phyloP scores from a whole-genome alignment of 2,797 vertebrate species.

The Rhabdomys pumilio region DNA sequence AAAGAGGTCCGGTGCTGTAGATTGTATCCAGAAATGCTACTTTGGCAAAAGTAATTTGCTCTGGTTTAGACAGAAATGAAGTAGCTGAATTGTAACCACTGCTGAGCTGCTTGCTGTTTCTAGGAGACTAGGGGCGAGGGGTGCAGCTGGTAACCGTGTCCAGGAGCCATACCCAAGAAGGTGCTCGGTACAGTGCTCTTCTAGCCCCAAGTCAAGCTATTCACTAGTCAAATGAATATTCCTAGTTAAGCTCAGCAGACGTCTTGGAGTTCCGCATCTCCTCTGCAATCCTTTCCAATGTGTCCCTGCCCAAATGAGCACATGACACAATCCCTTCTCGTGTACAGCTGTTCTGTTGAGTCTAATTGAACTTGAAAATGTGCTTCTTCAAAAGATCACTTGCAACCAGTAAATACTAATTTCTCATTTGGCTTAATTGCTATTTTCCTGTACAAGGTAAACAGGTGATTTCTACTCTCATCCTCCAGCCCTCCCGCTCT shows the following conservation, averaged over 20 bases:
- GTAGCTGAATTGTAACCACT: not conserved
- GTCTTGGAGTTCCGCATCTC: not conserved
- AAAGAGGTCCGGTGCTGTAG: constrained; percentile 63
- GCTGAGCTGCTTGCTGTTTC: constrained; percentile 46
- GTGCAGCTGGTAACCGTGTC: not conserved
- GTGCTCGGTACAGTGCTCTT: not conserved
- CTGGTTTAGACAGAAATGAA: constrained; percentile 74
- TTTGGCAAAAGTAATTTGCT: constrained; percentile 72
- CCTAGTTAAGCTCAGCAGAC: not conserved
- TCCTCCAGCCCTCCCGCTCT: not conserved
- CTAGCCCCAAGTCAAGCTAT: not conserved
- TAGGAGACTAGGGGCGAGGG: not conserved
- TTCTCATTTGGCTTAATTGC: constrained; percentile 45
- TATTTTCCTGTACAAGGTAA: not conserved
- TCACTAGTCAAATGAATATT: constrained; percentile 18
- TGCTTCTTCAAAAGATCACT: constrained; percentile 34
- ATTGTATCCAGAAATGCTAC: constrained; percentile 44
- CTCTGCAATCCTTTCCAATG: not conserved
- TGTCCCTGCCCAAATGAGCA: not conserved
- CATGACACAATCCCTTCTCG: not conserved
- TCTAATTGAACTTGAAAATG: constrained; percentile 45
- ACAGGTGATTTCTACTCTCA: not conserved
- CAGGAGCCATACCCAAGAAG: not conserved
- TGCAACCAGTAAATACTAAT: not conserved
- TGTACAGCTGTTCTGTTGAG: not conserved